Evolutionary conservation across 2,797 vertebrate genomes (phyloP).

Genomic region (Pantherophis vulpinus): DNA sequence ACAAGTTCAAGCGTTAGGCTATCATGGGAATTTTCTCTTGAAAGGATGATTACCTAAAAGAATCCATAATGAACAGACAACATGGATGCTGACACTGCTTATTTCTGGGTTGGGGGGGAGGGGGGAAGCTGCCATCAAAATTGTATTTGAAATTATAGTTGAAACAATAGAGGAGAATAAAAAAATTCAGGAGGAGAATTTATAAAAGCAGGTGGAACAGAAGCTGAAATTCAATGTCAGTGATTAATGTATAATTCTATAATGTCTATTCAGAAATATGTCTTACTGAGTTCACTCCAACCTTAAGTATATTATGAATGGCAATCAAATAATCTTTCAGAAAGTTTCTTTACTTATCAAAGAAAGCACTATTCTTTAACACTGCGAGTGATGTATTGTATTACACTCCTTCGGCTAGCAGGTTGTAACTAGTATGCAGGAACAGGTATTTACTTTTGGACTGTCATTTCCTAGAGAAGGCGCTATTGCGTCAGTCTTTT

Average conservation of each 20-base stretch:
- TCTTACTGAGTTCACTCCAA: neutral
- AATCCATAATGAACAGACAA: conserved; percentile 24
- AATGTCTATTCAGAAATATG: neutral
- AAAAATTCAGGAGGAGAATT: rapidly evolving
- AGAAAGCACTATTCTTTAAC: neutral
- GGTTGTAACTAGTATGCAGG: neutral
- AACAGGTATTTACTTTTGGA: neutral
- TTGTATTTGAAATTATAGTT: neutral
- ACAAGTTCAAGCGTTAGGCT: conserved; percentile 29
- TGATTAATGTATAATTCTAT: neutral
- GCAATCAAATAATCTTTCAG: neutral
- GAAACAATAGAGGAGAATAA: conserved; percentile 4
- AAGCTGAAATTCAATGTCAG: neutral
- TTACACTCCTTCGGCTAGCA: neutral
- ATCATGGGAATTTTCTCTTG: conserved; percentile 37
- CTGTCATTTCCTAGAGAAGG: neutral
- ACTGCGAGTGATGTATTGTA: neutral
- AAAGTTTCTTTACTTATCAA: neutral
- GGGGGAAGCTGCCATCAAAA: neutral
- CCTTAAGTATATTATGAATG: neutral
- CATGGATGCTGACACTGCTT: conserved; percentile 22
- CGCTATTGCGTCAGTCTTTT: neutral
- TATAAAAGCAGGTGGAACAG: neutral
- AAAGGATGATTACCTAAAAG: conserved; percentile 9
- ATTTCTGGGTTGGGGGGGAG: neutral